Base-by-base conservation (phyloP, 2,888 invertebrate genomes). In the Noctua comes region DNA sequence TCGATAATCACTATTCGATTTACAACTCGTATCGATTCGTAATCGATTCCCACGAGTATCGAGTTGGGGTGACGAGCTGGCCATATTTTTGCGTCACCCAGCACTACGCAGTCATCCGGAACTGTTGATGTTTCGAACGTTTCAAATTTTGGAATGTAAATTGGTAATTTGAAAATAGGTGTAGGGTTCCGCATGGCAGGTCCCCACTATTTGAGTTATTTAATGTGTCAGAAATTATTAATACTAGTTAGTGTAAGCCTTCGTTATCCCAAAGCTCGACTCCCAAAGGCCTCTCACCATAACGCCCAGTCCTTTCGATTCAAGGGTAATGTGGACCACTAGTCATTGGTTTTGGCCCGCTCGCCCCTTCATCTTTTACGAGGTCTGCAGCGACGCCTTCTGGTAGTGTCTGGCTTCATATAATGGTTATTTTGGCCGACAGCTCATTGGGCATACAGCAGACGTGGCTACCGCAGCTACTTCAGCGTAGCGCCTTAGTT, bases 31-130 rank as follows among this genome's bases (percentile, higher is more conserved):
- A 88, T 90, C 83, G 84, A 88, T 85, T 90, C 89, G 91, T 91
- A 93, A 93, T 93, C 94, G 93, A 93, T 94, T 94, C 94, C 94
- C 94, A 93, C 93, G 93, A 89, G 93, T 68, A 76, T 82, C 73
- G 76, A 73, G 68, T 66, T 75, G 92, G 93, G 90, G 87, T 86
- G 89, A 80, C 83, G 83, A 73, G 82, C 80, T 71, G 82, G 83
- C 77, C 81, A 88, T 86, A 85, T 85, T 87, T 84, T 80, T 82
- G 82, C 85, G 64, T 73, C 69, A 43, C 75, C 84, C 84, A 68
- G 75, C 75, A 73, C 69, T 73, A 79, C 65, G 78, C 80, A 73
- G 68, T 86, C 87, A 79, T 46, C 68, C 73, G 90, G 83, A 88
- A 89, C 88, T 83, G 64, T 64, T 82, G 74, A 69, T 68, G 68